Percentiles rank a stretch among this genome's conserved stretches.
Evolutionary conservation across 2,888 invertebrate genomes (phyloP).

Genomic region (Halocaridina rubra): DNA sequence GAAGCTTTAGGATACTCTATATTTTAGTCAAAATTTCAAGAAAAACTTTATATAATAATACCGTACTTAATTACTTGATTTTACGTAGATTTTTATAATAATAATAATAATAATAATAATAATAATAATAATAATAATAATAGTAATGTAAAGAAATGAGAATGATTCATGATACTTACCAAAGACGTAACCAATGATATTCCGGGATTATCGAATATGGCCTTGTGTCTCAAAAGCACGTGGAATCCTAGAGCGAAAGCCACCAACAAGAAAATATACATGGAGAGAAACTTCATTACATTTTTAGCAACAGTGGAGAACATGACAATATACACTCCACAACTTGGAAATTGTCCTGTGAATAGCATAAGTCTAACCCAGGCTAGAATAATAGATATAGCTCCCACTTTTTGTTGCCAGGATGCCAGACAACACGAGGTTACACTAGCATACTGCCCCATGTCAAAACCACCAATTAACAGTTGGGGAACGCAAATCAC

Average conservation of each 20-base stretch:
- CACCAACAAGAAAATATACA: conserved; percentile 73
- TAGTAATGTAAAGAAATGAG: too few species aligned
- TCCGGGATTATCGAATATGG: conserved; percentile 12
- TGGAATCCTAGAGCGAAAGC: conserved; percentile 85
- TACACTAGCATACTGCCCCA: background rate
- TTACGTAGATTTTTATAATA: too few species aligned
- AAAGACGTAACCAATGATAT: conserved; percentile 51
- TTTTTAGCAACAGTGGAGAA: conserved; percentile 78
- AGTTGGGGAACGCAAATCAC: conserved; percentile 44
- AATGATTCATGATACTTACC: conserved; percentile 27
- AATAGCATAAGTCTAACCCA: conserved; percentile 89
- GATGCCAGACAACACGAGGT: conserved; percentile 17
- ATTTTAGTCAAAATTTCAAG: too few species aligned
- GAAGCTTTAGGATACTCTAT: too few species aligned
- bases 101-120: too few species aligned
- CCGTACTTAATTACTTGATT: too few species aligned
- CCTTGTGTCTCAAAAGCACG: conserved; percentile 81
- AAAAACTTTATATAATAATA: too few species aligned
- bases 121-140: too few species aligned
- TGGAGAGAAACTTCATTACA: conserved; percentile 53
- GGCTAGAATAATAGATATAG: conserved; percentile 82
- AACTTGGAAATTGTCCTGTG: conserved; percentile 86
- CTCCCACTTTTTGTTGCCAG: conserved; percentile 35
- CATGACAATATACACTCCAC: conserved; percentile 89
- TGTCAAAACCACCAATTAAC: background rate